These are phyloP conservation scores for Puma concolor DNA, from an alignment of 2,113 vertebrate genomes.

Conservation along the genomic window DNA sequence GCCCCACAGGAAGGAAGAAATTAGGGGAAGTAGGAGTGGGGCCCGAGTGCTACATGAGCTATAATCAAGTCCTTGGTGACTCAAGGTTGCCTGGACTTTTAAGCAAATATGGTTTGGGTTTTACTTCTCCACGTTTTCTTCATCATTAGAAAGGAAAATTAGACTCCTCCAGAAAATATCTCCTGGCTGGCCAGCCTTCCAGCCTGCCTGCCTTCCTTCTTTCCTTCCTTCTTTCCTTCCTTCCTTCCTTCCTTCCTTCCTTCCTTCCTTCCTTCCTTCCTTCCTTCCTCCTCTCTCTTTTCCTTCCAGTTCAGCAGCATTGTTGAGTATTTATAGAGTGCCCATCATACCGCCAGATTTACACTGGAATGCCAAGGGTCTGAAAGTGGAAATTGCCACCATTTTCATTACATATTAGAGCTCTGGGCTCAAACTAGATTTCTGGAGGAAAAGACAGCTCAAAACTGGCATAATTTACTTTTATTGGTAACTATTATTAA, in stretches of 20 bases:
- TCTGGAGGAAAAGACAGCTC: background rate
- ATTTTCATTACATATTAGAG: background rate
- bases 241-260: fast-evolving
- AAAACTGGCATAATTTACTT: background rate
- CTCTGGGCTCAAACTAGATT: background rate
- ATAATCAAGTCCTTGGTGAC: background rate
- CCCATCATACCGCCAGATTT: background rate
- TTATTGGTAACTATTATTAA: background rate
- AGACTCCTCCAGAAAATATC: background rate
- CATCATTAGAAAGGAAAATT: background rate
- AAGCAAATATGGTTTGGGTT: background rate
- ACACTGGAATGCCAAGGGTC: background rate
- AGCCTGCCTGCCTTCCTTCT: fast-evolving
- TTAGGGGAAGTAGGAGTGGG: background rate
- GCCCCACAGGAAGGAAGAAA: background rate
- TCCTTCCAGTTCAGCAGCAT: background rate
- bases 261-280: too few species aligned
- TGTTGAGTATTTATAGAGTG: background rate
- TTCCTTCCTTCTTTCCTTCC: fast-evolving
- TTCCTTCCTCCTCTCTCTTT: too few species aligned
- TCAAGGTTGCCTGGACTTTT: background rate
- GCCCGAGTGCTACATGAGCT: fast-evolving
- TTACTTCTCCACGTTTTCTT: background rate
- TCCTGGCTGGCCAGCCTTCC: background rate
- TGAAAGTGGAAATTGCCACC: background rate